Evolutionary conservation across 2,888 invertebrate genomes (phyloP).

Genomic region (Nemapogon koenigi): DNA sequence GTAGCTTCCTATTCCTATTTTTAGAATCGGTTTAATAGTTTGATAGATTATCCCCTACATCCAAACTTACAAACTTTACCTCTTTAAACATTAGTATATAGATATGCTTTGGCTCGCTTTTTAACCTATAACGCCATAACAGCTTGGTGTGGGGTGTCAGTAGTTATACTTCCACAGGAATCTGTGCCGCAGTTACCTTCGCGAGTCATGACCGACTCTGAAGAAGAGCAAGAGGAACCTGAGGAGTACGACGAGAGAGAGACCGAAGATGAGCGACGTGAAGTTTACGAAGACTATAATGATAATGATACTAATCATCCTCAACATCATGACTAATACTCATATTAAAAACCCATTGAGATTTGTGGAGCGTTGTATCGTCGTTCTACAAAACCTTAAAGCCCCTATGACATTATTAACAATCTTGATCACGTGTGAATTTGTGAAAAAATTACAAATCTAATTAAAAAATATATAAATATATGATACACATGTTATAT

Average conservation of each 20-base stretch:
- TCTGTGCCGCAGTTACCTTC: slow-evolving; percentile 25
- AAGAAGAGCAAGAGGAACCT: slow-evolving; percentile 24
- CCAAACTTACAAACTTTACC: too few species aligned
- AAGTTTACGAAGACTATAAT: slow-evolving; percentile 48
- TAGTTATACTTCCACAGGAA: slow-evolving; percentile 15
- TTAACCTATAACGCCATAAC: neutral
- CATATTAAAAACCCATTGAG: too few species aligned
- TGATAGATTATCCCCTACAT: too few species aligned
- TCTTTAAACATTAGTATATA: neutral
- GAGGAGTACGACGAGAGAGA: slow-evolving; percentile 38
- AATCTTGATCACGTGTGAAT: too few species aligned
- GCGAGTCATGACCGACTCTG: slow-evolving; percentile 23
- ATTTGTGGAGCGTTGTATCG: too few species aligned
- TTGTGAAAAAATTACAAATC: too few species aligned
- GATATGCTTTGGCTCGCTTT: neutral
- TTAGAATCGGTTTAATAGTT: too few species aligned
- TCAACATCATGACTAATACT: slow-evolving; percentile 36
- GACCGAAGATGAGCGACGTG: slow-evolving; percentile 30
- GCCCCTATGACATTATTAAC: too few species aligned
- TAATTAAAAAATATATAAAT: too few species aligned
- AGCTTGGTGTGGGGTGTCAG: neutral
- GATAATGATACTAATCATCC: slow-evolving; percentile 43
- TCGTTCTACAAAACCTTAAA: too few species aligned
- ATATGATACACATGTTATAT: too few species aligned
- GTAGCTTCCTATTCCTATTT: too few species aligned